A percentile compares a stretch with the other conserved stretches of the same genome.
Conservation (phyloP, 2,113 vertebrate species). For the Poicephalus meyeri region DNA sequence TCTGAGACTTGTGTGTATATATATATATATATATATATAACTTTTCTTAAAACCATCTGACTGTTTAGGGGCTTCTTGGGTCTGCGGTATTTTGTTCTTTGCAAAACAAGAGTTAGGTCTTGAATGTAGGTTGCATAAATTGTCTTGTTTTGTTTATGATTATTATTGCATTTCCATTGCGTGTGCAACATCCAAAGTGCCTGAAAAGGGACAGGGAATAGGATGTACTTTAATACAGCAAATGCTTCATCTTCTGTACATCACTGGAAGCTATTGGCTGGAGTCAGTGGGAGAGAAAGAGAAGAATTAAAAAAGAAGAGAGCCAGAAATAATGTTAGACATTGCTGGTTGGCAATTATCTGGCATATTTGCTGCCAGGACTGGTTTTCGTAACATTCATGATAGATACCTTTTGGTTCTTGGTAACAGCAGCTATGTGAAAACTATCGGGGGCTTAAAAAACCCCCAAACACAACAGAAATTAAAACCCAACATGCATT, state of each 20-base stretch:
- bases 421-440: constrained; percentile 27
- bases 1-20: constrained; percentile 36
- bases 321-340: neutral
- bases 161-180: constrained; percentile 14
- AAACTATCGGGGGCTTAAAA: constrained; percentile 14
- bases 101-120: neutral
- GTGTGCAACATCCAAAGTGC: constrained; percentile 33
- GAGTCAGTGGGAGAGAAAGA: neutral
- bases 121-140: neutral
- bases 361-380: neutral
- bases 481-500: neutral
- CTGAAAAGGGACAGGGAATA: constrained; percentile 7
- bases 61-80: neutral
- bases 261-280: constrained; percentile 22
- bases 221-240: constrained; percentile 43
- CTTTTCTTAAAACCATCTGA: constrained; percentile 47
- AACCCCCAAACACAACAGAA: neutral
- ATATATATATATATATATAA: constrained; percentile 35
- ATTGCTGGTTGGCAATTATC: neutral
- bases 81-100: neutral
- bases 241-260: constrained; percentile 41
- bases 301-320: neutral
- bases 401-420: constrained; percentile 37
- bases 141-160: neutral
- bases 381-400: neutral